Conservation (phyloP, 2,113 vertebrate genomes). For the Muscicapa adusta region DNA sequence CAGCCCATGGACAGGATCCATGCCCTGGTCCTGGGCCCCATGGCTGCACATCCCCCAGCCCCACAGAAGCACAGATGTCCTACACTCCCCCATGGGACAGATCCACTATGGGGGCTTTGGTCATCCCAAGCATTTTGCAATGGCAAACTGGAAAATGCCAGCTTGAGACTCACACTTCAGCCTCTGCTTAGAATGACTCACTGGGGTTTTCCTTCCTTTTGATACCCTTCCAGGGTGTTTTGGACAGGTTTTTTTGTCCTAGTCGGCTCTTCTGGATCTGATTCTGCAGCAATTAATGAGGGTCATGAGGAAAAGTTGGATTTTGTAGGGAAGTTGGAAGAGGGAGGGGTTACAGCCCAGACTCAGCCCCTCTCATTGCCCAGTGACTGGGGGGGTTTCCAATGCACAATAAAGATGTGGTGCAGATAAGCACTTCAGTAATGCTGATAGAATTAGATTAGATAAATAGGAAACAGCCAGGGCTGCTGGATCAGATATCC, state of each 20-base stretch:
- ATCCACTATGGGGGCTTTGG: rapidly evolving
- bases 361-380: not conserved
- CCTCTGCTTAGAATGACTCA: not conserved
- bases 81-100: rapidly evolving
- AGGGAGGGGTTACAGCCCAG: not conserved
- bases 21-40: not conserved
- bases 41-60: not conserved
- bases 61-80: not conserved
- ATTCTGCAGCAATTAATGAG: not conserved
- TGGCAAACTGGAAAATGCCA: not conserved
- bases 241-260: not conserved
- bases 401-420: not conserved
- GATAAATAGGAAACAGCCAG: not conserved
- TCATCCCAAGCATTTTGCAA: not conserved
- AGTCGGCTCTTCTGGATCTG: not conserved
- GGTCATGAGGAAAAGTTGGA: rapidly evolving
- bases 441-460: not conserved
- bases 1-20: not conserved
- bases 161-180: not conserved
- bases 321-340: not conserved
- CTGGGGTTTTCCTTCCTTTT: not conserved
- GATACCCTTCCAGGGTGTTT: rapidly evolving
- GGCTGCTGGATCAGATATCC: not conserved
- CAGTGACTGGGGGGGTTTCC: rapidly evolving
- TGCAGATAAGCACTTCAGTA: constrained; percentile 14